These are phyloP conservation scores for Microvelia longipes DNA, from an alignment of 1,140 invertebrate species.

Conservation along the genomic window DNA sequence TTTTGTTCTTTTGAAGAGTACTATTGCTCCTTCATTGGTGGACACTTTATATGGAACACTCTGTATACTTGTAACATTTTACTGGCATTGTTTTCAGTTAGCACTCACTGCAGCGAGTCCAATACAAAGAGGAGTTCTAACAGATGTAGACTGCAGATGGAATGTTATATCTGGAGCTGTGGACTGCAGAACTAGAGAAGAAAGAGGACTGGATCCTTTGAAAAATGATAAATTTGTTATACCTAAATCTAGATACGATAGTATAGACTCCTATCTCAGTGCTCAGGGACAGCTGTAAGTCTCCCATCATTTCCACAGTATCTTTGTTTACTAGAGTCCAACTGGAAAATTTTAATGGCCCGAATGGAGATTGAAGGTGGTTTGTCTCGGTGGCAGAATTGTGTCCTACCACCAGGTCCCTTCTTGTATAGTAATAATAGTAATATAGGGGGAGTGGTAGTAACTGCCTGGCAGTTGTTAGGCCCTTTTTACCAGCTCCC, in stretches of 20 bases:
- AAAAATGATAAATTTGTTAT: slow-evolving; percentile 70
- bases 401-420: too few species aligned
- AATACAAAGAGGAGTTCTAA: slow-evolving; percentile 78
- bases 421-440: too few species aligned
- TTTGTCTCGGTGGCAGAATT: too few species aligned
- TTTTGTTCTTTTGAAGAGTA: too few species aligned
- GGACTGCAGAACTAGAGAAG: slow-evolving; percentile 88
- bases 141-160: slow-evolving; percentile 95
- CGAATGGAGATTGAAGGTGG: too few species aligned
- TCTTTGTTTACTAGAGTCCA: background rate
- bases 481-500: too few species aligned
- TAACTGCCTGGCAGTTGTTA: too few species aligned
- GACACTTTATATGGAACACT: too few species aligned
- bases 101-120: slow-evolving; percentile 93
- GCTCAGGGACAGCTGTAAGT: slow-evolving; percentile 54
- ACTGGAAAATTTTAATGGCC: background rate
- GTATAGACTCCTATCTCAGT: slow-evolving; percentile 93
- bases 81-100: slow-evolving; percentile 45
- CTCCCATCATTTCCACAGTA: background rate
- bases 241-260: slow-evolving; percentile 92
- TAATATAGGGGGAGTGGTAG: too few species aligned
- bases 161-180: slow-evolving; percentile 86
- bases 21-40: too few species aligned
- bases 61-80: too few species aligned
- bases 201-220: slow-evolving; percentile 66